Evolutionary conservation across 2,888 invertebrate species (phyloP), one percentile per base, ranked within the genome.

Genomic region (Limnephilus marmoratus): DNA sequence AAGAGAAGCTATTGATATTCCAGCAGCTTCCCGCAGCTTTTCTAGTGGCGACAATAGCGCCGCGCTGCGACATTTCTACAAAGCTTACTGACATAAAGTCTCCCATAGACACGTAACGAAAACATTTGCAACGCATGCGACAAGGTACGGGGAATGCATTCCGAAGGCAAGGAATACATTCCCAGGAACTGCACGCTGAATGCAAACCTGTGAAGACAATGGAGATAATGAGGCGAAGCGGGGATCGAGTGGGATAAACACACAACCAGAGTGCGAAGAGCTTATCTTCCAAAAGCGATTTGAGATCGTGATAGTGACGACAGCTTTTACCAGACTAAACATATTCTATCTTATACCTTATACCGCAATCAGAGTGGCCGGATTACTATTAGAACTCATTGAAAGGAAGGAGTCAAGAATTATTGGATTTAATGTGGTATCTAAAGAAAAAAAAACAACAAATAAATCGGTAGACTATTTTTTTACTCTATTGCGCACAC

Each of bases 111-210:
- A 45, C 80, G 91, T 91, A 91, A 90, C 85, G 91, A 91, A 90
- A 91, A 91, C 89, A 92, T 92, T 92, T 85, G 91, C 81, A 90
- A 90, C 91, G 91, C 90, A 81, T 49, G 87, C 87, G 29, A 87
- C 87, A 87, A 29, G 49, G 53, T 31, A 87, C 91, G 31, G 86
- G 34, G 85, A 53, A 86, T 91, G 85, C 85, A 85, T 85, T 85
- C 80, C n/a, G 90, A 91, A 91, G 37, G 90, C 90, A 85, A 82
- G 53, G 80, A 83, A 83, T 83, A 41, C 83, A 83, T 83, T 83
- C 83, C 11, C 83, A 34, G 24, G 83, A 83, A 37, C 2, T 37
- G 83, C 83, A 41, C 24, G 24, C 83, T 34, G 83, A 31, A 83
- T 83, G 83, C 83, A 37, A 83, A 83, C 34, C 83, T 83, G 83